phyloP scores from a whole-genome alignment of 2,888 invertebrate genomes.

The Eretmocerus hayati region DNA sequence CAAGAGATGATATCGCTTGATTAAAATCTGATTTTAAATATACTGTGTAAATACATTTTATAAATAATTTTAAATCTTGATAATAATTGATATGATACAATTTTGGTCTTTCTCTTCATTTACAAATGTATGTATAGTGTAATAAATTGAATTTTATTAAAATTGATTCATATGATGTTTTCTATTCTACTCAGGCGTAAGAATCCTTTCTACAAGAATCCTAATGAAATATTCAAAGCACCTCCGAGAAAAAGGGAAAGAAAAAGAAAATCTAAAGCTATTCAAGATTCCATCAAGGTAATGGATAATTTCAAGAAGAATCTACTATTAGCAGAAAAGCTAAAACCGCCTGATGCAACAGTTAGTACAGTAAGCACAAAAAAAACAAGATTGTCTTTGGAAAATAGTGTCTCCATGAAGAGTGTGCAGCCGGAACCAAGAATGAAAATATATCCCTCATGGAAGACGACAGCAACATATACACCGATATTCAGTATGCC shows the following conservation, averaged over 20 bases:
- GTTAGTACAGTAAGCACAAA: neutral
- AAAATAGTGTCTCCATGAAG: too few relatives aligned
- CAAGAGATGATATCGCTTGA: too few relatives aligned
- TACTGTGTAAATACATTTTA: too few relatives aligned
- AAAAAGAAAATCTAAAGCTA: neutral
- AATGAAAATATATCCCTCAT: conserved; percentile 7
- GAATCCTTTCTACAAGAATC: neutral
- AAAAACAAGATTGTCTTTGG: neutral
- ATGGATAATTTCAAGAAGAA: neutral
- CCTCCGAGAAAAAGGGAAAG: neutral
- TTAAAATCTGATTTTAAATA: too few relatives aligned
- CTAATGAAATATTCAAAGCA: neutral
- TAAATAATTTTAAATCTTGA: too few relatives aligned
- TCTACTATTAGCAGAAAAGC: neutral
- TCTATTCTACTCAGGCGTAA: neutral
- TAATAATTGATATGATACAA: too few relatives aligned
- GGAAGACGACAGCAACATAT: conserved; percentile 12
- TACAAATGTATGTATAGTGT: too few relatives aligned
- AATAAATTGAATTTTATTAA: too few relatives aligned
- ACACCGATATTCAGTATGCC: conserved; percentile 9
- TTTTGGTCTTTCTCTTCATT: too few relatives aligned
- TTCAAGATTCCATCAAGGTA: neutral
- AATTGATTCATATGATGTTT: too few relatives aligned
- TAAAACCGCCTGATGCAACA: neutral
- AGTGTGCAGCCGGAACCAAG: neutral